Evolutionary conservation across 35 echinoderm and acorn worm genomes (phyloP).

Genomic region (Anneissia japonica): DNA sequence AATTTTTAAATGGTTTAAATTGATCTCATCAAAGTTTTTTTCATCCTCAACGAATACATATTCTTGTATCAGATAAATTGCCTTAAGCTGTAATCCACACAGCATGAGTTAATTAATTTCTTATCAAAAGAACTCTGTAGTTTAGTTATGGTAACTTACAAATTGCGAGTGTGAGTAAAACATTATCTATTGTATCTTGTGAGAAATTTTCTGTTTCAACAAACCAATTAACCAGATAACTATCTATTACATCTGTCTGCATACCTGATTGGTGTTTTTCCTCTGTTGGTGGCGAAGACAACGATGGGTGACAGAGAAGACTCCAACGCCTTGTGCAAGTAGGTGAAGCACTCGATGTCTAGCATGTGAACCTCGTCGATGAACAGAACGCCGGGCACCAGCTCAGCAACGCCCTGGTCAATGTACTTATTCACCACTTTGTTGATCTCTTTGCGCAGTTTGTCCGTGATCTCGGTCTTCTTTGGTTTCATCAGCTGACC

Average conservation of each 20-base stretch:
- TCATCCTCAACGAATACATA: too few species aligned
- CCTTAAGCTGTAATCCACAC: too few species aligned
- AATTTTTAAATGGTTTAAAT: too few species aligned
- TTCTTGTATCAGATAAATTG: too few species aligned
- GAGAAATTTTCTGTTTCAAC: too few species aligned
- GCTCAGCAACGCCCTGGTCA: slow-evolving; percentile 93
- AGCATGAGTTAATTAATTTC: too few species aligned
- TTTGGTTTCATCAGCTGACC: slow-evolving; percentile 99
- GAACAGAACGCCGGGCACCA: slow-evolving; percentile 92
- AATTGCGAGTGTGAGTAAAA: too few species aligned
- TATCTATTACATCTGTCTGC: not conserved
- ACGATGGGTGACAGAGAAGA: slow-evolving; percentile 92
- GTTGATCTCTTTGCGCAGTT: slow-evolving; percentile 97
- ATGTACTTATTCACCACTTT: slow-evolving; percentile 99
- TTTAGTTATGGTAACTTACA: too few species aligned
- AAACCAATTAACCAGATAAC: too few species aligned
- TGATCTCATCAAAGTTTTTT: too few species aligned
- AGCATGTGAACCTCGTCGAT: slow-evolving; percentile 98
- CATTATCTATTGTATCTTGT: too few species aligned
- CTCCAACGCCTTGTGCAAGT: slow-evolving; percentile 92
- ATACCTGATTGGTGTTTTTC: slow-evolving; percentile 92
- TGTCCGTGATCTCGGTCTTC: slow-evolving; percentile 99
- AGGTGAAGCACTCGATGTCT: slow-evolving; percentile 98
- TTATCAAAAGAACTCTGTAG: too few species aligned
- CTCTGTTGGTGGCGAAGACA: slow-evolving; percentile 96